These are phyloP conservation scores for Aurelia sp. DNA, from an alignment of 30 jellyfish, hydroid and myxozoan species.

Conservation along the genomic window DNA sequence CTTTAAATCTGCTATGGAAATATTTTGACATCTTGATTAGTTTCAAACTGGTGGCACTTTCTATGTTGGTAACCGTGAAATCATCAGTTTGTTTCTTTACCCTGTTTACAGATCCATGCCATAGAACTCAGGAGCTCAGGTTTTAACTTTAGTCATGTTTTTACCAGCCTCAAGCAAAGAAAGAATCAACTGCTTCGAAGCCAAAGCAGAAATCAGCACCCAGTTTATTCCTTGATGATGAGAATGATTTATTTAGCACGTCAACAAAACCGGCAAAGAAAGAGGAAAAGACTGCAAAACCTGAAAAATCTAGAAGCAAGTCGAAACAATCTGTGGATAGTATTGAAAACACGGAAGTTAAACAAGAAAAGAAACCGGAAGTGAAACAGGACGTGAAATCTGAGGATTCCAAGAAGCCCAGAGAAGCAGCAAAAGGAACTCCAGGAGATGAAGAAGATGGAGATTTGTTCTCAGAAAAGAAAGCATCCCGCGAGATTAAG, in stretches of 20 bases:
- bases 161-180: neutral
- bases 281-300: neutral
- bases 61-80: no score
- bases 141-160: neutral
- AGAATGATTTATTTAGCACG: slow-evolving; percentile 56
- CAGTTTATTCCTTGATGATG: slow-evolving; percentile 51
- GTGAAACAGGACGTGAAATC: slow-evolving; percentile 14
- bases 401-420: neutral
- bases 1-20: no score
- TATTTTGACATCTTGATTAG: no score
- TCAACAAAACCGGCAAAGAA: slow-evolving; percentile 12
- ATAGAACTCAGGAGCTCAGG: no score
- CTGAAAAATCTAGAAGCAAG: slow-evolving; percentile 1
- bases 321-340: neutral
- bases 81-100: no score
- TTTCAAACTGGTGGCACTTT: no score
- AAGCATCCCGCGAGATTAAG: neutral
- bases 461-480: neutral
- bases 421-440: neutral
- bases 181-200: slow-evolving; percentile 2
- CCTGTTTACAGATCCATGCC: no score
- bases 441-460: slow-evolving; percentile 54
- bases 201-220: slow-evolving; percentile 40
- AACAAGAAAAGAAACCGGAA: neutral
- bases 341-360: no score